A percentile compares a stretch with the other conserved stretches of the same genome.
phyloP scores from a whole-genome alignment of 2,797 vertebrate species.

The Dryobates pubescens region DNA sequence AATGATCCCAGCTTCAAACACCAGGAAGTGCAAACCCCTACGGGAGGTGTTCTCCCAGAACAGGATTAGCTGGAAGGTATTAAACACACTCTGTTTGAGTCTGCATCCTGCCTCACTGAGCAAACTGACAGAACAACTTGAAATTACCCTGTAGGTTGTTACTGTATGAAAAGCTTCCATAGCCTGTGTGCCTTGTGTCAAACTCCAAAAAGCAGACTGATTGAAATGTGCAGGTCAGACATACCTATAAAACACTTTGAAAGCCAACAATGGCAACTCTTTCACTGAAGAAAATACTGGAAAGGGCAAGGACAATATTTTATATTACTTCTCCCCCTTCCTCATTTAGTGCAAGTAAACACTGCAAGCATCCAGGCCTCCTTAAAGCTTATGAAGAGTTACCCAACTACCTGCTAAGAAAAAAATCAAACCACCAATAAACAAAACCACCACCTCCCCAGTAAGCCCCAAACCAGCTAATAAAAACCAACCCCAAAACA shows the following conservation, averaged over 20 bases:
- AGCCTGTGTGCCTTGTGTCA: not conserved
- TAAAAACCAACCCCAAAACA: not conserved
- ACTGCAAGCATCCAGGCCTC: not conserved
- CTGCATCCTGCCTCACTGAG: not conserved
- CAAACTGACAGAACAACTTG: not conserved
- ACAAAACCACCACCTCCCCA: no score
- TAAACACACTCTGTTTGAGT: not conserved
- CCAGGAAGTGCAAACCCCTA: not conserved
- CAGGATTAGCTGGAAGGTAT: not conserved
- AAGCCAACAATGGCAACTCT: not conserved
- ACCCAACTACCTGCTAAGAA: not conserved
- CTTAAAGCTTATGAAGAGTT: not conserved
- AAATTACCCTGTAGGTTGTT: not conserved
- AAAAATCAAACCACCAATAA: not conserved
- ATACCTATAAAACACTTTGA: accelerated
- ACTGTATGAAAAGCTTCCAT: not conserved
- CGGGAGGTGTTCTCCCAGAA: not conserved
- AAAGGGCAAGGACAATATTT: not conserved
- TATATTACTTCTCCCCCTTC: not conserved
- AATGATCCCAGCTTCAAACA: not conserved
- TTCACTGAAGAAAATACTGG: not conserved
- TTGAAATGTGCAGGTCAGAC: not conserved
- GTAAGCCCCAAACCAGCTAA: not conserved
- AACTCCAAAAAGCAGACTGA: not conserved
- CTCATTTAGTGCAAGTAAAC: not conserved